Evolutionary conservation across 2,888 invertebrate genomes (phyloP), one percentile per base, ranked within the genome.

Genomic region (Leptarthrus brevirostris): DNA sequence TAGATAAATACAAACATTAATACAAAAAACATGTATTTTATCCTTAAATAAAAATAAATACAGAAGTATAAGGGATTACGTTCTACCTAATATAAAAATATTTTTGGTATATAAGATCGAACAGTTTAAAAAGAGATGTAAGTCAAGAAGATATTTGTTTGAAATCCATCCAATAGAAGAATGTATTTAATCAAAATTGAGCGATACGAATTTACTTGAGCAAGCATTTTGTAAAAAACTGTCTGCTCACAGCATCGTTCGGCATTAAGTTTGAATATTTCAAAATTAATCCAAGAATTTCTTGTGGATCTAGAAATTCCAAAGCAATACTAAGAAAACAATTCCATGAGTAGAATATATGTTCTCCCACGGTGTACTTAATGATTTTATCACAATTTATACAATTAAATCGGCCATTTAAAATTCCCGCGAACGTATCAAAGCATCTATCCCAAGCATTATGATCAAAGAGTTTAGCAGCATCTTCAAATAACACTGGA

Each of bases 341-440:
- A 74, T 83, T 84, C 84, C 84, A 85, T n/a, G 82, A 83, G 76
- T 84, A 84, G 77, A 85, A 84, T 71, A 82, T 84, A 75, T 83
- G 79, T 12, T 81, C 81, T 10, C 84, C 79, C 76, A 82, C 83
- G 54, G 82, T 81, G 8, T 83, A 80, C 1, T 76, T 77, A 5
- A 83, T 82, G 12, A 81, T 78, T 74, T 80, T 79, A 74, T 84
- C 83, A 56, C 85, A 84, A 66, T 85, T 84, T 8, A 83, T 80
- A 74, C 84, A 84, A n/a, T 79, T 79, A 18, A 84, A 74, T 0
- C 82, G 80, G 1, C 84, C 84, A 5, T 82, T 81, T 54, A 84
- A 84, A n/a, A 84, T 76, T 8, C 82, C 81, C 0, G 82, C 83
- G 74, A 85, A 85, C 72, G 81, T 82, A 44, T 85, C 83, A 56